Conservation (phyloP, 1,140 invertebrate genomes). For the Listronotus oregonensis region DNA sequence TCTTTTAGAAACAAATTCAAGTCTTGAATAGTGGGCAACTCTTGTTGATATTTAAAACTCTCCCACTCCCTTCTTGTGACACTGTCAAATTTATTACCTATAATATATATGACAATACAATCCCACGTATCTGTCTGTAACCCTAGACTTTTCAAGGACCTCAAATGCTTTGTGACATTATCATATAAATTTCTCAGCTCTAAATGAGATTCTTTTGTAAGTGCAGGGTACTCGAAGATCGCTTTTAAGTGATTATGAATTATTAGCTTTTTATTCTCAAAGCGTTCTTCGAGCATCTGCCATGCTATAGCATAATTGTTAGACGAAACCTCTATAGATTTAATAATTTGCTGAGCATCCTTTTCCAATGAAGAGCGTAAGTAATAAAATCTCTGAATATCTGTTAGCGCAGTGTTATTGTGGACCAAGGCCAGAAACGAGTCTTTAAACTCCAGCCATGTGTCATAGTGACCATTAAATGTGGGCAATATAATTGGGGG, state of each 20-base stretch:
- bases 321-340: slow-evolving; percentile 39
- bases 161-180: slow-evolving; percentile 22
- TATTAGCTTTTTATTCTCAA: slow-evolving; percentile 46
- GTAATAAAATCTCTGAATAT: slow-evolving; percentile 12
- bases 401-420: slow-evolving; percentile 2
- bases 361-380: slow-evolving; percentile 22
- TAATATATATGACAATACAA: slow-evolving; percentile 33
- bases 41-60: too few relatives aligned
- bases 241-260: slow-evolving; percentile 36
- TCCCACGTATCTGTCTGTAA: slow-evolving; percentile 29
- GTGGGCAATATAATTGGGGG: slow-evolving; percentile 9
- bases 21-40: too few relatives aligned
- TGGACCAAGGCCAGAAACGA: too few relatives aligned
- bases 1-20: too few relatives aligned
- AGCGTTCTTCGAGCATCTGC: slow-evolving; percentile 47
- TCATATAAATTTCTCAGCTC: slow-evolving; percentile 26
- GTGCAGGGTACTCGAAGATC: slow-evolving; percentile 21
- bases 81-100: slow-evolving; percentile 42
- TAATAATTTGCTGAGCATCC: slow-evolving; percentile 17
- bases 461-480: slow-evolving; percentile 18
- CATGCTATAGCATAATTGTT: slow-evolving; percentile 50
- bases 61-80: too few relatives aligned
- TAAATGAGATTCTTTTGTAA: slow-evolving; percentile 29
- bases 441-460: too few relatives aligned
- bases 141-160: slow-evolving; percentile 26